phyloP scores from a whole-genome alignment of 2,113 vertebrate genomes.

The Lota lota region DNA sequence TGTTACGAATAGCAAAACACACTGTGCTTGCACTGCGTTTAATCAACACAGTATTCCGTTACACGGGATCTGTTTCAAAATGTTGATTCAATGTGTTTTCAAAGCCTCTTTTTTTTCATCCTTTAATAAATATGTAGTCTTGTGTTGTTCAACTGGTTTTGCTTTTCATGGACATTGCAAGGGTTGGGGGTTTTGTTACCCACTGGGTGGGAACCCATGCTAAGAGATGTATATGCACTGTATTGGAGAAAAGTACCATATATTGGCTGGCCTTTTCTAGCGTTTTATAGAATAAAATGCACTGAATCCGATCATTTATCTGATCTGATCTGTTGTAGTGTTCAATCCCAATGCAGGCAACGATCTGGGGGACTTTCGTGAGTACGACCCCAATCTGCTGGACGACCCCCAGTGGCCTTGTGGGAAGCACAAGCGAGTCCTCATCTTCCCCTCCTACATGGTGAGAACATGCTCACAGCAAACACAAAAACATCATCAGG shows the following conservation, averaged over 20 bases:
- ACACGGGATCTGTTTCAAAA: neutral
- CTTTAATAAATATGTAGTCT: no score
- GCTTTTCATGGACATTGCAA: no score
- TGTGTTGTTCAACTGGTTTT: no score
- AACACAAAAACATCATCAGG: neutral
- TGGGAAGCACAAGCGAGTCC: constrained; percentile 96
- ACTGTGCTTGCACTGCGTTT: neutral
- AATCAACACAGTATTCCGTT: neutral
- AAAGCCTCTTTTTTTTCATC: neutral
- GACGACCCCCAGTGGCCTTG: constrained; percentile 99
- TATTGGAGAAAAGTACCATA: no score
- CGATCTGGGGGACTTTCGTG: constrained; percentile 85
- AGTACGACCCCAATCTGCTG: constrained; percentile 95
- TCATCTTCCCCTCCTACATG: constrained; percentile 98
- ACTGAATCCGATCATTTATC: neutral
- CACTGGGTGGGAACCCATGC: no score
- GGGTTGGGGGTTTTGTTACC: no score
- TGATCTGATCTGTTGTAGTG: constrained; percentile 13
- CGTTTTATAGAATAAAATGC: no score
- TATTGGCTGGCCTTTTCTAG: no score
- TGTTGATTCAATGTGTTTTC: neutral
- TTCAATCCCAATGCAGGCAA: constrained; percentile 76
- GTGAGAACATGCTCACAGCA: constrained; percentile 66
- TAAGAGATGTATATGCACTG: no score
- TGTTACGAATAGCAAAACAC: neutral